A percentile compares a stretch with the other conserved stretches of the same genome.
These are phyloP conservation scores for Columba janthina DNA, from an alignment of 2,113 vertebrate genomes.

Conservation along the genomic window DNA sequence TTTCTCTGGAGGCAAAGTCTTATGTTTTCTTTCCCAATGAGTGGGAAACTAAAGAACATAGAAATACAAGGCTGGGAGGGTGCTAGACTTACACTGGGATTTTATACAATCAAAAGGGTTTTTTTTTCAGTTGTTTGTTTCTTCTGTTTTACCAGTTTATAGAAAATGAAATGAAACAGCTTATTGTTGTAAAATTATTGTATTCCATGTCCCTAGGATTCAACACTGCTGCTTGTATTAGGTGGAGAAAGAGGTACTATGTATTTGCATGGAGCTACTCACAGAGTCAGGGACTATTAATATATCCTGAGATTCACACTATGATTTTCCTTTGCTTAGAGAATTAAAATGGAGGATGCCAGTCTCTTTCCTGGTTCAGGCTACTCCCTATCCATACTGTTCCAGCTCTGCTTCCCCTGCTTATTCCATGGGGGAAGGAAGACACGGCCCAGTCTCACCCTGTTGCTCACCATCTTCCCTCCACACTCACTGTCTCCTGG, in stretches of 20 bases:
- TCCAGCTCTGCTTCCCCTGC: not conserved
- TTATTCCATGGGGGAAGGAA: not conserved
- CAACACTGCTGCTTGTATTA: not conserved
- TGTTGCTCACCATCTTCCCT: not conserved
- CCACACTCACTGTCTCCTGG: not conserved
- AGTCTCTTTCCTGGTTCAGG: not conserved
- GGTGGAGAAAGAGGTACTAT: not conserved
- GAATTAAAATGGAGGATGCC: not conserved
- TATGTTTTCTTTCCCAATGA: not conserved
- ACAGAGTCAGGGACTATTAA: not conserved
- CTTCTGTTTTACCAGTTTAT: not conserved
- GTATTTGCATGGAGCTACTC: not conserved
- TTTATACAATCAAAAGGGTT: not conserved
- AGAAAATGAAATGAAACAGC: not conserved
- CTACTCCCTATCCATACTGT: not conserved
- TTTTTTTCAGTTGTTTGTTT: not conserved
- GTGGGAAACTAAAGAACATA: not conserved
- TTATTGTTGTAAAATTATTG: not conserved
- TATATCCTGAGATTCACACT: not conserved
- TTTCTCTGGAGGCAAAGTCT: not conserved
- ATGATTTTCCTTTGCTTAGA: not conserved
- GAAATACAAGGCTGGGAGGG: not conserved
- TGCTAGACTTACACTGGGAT: not conserved
- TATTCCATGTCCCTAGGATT: not conserved
- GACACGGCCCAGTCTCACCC: not conserved